Evolutionary conservation across 2,888 invertebrate species (phyloP).

Genomic region (Epirrita christyi): DNA sequence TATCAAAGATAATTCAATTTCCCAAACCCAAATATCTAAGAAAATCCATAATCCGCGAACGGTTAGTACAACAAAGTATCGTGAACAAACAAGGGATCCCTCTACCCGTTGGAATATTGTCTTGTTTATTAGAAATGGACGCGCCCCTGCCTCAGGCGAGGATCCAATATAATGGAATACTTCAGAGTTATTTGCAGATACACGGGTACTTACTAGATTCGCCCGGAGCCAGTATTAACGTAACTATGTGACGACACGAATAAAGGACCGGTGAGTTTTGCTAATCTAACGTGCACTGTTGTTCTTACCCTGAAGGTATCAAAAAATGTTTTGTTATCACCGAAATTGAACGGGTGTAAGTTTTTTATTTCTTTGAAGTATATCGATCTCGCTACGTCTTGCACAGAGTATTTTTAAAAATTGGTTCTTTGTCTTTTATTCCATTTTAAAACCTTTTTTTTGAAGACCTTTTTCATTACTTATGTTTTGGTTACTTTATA

Average conservation of each 20-base stretch:
- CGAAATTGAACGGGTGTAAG: constrained; percentile 6
- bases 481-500: too few relatives aligned
- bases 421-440: not conserved
- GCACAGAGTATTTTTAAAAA: not conserved
- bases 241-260: constrained; percentile 69
- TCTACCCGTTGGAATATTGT: constrained; percentile 67
- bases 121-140: constrained; percentile 81
- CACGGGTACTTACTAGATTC: constrained; percentile 71
- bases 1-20: constrained; percentile 26
- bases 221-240: constrained; percentile 75
- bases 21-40: constrained; percentile 36
- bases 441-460: too few relatives aligned
- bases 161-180: constrained; percentile 84
- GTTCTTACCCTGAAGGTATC: constrained; percentile 31
- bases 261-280: constrained; percentile 42
- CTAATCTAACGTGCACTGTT: constrained; percentile 34
- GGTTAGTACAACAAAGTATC: constrained; percentile 56
- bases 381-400: not conserved
- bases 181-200: constrained; percentile 82
- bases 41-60: constrained; percentile 47
- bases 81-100: constrained; percentile 65
- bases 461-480: too few relatives aligned
- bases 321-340: constrained; percentile 12
- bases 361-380: constrained; percentile 16
- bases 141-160: constrained; percentile 72